Evolutionary conservation across 2,888 invertebrate species (phyloP), one percentile per base, ranked within the genome.

Genomic region (Cheilosia scutellata): DNA sequence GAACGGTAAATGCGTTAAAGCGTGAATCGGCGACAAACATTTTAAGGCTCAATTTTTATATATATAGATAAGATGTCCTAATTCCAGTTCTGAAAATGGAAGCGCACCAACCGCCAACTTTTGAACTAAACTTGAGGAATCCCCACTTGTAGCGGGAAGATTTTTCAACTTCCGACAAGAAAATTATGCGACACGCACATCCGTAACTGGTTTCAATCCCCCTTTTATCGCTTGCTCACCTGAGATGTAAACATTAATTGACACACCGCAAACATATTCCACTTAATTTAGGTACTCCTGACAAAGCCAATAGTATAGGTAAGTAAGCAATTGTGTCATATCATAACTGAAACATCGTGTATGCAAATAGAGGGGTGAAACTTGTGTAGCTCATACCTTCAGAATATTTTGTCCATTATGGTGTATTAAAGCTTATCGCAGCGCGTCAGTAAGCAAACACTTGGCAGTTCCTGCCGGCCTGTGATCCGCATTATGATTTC

Each of bases 161-260:
- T 27, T 51, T 71, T 5, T 6, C 5, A 33, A 13, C 37, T 9
- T 29, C 33, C 44, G 16, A 7, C 31, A 11, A n/a, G 55, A 66
- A 63, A 82, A 62, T 44, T 62, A 70, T 47, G 33, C 16, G 11
- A 29, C 78, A 83, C 78, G 78, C 83, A 83, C 63, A 57, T 78
- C 74, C 74, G 72, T 13, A n/a, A 2, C 27, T 27, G 42, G 51
- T n/a, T 13, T 25, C 42, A 5, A 11, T 27, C 49, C n/a, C 1
- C 11, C 5, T 11, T 33, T 20, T 29, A 31, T 9, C 27, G 60
- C 9, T 49, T 62, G 4, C 37, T 74, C 37, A 83, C 83, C 83
- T 78, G 55, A 51, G 63, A 68, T 83, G 49, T 58, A 58, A 49
- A 63, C 78, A 78, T 78, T 57, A 83, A 66, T 83, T 78, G 11